Evolutionary conservation across 2,113 vertebrate species (phyloP).

Genomic region (Pavo muticus): DNA sequence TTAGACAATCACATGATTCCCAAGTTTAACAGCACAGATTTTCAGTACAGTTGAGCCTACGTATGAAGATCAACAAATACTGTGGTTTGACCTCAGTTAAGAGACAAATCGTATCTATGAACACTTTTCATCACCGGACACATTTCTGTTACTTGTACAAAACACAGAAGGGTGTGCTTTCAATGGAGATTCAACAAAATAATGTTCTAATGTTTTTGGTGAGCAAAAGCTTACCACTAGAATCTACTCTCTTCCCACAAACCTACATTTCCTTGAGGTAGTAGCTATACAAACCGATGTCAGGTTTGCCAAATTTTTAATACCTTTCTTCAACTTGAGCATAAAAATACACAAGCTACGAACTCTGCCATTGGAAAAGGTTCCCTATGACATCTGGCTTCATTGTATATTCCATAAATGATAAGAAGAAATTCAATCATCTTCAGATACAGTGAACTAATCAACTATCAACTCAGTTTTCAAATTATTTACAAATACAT

Average conservation of each 20-base stretch:
- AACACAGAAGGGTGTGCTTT: not conserved
- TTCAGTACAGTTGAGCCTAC: conserved; percentile 29
- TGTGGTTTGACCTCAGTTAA: not conserved
- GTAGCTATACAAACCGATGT: not conserved
- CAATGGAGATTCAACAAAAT: not conserved
- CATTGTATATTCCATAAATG: not conserved
- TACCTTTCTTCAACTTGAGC: not conserved
- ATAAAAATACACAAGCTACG: not conserved
- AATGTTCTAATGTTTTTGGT: not conserved
- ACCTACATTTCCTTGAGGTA: not conserved
- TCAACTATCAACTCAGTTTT: accelerated
- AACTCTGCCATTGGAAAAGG: not conserved
- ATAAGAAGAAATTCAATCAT: not conserved
- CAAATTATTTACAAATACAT: not conserved
- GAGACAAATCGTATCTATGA: not conserved
- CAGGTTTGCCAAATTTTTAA: not conserved
- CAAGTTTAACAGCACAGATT: conserved; percentile 61
- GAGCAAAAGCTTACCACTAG: not conserved
- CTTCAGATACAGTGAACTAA: not conserved
- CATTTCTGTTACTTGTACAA: not conserved
- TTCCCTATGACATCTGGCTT: not conserved
- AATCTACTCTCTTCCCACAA: not conserved
- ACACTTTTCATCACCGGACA: not conserved
- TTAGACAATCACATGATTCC: conserved; percentile 55
- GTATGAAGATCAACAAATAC: conserved; percentile 46